phyloP scores from a whole-genome alignment of 2,888 invertebrate species.

The Anodontia alba region DNA sequence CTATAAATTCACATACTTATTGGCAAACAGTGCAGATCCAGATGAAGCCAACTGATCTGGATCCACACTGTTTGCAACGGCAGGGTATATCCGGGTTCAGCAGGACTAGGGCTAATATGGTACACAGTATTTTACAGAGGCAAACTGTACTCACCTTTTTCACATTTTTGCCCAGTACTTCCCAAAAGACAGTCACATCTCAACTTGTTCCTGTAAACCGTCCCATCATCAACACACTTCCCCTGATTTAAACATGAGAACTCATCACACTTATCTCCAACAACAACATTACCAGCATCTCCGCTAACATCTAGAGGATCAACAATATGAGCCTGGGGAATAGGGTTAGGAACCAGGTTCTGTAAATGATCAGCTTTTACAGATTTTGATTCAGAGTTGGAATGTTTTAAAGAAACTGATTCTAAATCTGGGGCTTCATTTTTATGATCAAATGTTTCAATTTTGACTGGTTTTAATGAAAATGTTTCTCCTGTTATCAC shows the following conservation, averaged over 20 bases:
- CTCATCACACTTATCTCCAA: slow-evolving; percentile 62
- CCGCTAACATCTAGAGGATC: not conserved
- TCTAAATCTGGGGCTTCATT: slow-evolving; percentile 37
- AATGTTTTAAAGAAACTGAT: slow-evolving; percentile 37
- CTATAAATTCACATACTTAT: no score
- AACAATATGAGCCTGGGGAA: slow-evolving; percentile 29
- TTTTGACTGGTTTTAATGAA: slow-evolving; percentile 39
- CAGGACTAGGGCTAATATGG: no score
- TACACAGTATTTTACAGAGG: no score
- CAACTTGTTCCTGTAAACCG: slow-evolving; percentile 60
- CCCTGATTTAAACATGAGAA: slow-evolving; percentile 75
- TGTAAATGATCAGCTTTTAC: slow-evolving; percentile 37
- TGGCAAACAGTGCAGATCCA: no score
- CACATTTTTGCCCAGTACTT: slow-evolving; percentile 94
- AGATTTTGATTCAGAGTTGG: slow-evolving; percentile 26
- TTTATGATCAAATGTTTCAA: slow-evolving; percentile 49
- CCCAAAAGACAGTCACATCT: slow-evolving; percentile 95
- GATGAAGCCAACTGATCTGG: no score
- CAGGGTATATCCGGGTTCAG: no score
- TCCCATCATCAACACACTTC: slow-evolving; percentile 76
- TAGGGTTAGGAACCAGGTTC: slow-evolving; percentile 47
- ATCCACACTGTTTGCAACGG: no score
- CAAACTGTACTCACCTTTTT: slow-evolving; percentile 88
- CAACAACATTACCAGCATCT: not conserved
- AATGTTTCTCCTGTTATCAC: slow-evolving; percentile 8